Evolutionary conservation across 2,888 invertebrate genomes (phyloP), one percentile per base, ranked within the genome.

Genomic region (Noctua pronuba): DNA sequence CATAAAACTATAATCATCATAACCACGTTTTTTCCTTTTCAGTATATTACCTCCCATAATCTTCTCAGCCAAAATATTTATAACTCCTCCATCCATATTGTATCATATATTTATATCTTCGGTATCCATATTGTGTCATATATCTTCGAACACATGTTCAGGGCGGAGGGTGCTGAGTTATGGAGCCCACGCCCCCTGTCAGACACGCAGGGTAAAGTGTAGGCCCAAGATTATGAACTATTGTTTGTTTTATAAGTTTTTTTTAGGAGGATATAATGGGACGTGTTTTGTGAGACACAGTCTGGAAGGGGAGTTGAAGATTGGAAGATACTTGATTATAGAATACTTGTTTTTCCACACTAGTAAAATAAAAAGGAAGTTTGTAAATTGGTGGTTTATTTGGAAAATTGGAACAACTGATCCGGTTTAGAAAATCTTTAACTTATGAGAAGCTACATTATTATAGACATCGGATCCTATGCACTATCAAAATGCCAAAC

Each of bases 141-240:
- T 89, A 86, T 85, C 83, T 77, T 68, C n/a, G 76, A 88, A 88
- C 92, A 91, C 89, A 88, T 92, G 92, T 91, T 87, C 16, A 49
- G 84, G 92, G 92, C 89, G 91, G 86, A 75, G 66, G 66, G 10
- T 41, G 69, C 64, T 85, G 86, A 85, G 78, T 87, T 90, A 91
- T 88, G 66, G 80, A 35, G 69, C 65, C 38, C 49, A 85, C 90
- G 88, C 92, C 92, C 78, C 89, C 83, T 88, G 90, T 89, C 92
- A 74, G 55, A 76, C 72, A 72, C 46, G 79, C 52, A 41, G 62
- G 69, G 52, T 60, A 49, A 49, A 41, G 60, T 28, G 28, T 35
- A 73, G 73, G 62, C 73, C 60, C 41, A n/a, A 65, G 58, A 84
- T 87, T 84, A 87, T 80, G 60, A 73, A 67, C 66, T 72, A 62